Percentiles rank a stretch among this genome's conserved stretches.
Evolutionary conservation across 1,140 invertebrate genomes (phyloP).

Genomic region (Drosophila aff.): DNA sequence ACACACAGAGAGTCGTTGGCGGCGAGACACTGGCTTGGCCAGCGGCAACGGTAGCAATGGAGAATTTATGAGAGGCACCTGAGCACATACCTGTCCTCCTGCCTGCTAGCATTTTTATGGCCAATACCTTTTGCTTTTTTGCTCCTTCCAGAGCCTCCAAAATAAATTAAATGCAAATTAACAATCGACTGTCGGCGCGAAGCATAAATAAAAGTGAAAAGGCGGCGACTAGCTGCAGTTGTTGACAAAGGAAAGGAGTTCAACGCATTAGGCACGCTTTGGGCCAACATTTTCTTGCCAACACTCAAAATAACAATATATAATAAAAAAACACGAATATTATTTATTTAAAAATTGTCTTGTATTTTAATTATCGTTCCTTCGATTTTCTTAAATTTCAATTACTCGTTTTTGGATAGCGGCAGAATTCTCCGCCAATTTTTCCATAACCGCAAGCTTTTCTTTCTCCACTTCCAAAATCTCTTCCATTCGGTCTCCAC

Average conservation of each 20-base stretch:
- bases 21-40: constrained; percentile 9
- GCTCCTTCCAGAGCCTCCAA: constrained; percentile 15
- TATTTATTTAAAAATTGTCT: too few relatives aligned
- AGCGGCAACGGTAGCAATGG: constrained; percentile 47
- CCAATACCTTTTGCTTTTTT: constrained; percentile 32
- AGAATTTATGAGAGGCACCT: constrained; percentile 52
- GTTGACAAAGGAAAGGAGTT: constrained; percentile 23
- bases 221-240: background rate
- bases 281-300: too few relatives aligned
- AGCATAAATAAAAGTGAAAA: constrained; percentile 51
- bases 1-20: background rate
- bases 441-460: too few relatives aligned
- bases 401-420: too few relatives aligned
- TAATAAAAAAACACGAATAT: too few relatives aligned
- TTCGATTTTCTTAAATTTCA: too few relatives aligned
- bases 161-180: constrained; percentile 62
- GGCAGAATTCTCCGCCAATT: too few relatives aligned
- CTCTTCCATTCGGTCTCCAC: too few relatives aligned
- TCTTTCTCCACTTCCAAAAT: too few relatives aligned
- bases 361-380: too few relatives aligned
- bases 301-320: too few relatives aligned
- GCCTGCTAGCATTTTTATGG: constrained; percentile 40
- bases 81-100: constrained; percentile 38
- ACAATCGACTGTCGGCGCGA: constrained; percentile 47
- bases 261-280: constrained; percentile 27